Evolutionary conservation across 2,888 invertebrate genomes (phyloP).

Genomic region (Perizoma flavofasciatum): DNA sequence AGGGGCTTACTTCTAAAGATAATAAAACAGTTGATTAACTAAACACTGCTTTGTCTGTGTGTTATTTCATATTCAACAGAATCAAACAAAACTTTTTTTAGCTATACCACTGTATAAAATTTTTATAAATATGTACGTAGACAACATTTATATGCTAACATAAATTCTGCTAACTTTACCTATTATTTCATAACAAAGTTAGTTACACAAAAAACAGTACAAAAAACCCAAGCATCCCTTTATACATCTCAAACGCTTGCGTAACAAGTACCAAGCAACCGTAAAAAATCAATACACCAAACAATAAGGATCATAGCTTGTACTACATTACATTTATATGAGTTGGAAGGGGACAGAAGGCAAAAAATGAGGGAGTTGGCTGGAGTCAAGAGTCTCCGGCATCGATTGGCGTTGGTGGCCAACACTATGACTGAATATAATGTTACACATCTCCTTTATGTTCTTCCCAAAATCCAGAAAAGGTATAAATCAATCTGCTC

Average conservation of each 20-base stretch:
- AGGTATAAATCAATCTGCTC: constrained; percentile 48
- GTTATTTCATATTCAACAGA: too few species aligned
- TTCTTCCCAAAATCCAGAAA: constrained; percentile 38
- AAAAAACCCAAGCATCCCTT: constrained; percentile 37
- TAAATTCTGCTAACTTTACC: too few species aligned
- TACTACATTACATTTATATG: constrained; percentile 61
- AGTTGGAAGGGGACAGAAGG: constrained; percentile 67
- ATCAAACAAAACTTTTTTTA: too few species aligned
- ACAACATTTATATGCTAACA: too few species aligned
- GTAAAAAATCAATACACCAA: constrained; percentile 78
- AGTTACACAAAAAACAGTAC: constrained; percentile 3
- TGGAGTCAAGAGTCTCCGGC: constrained; percentile 78
- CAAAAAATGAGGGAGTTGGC: constrained; percentile 65
- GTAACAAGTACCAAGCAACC: constrained; percentile 52
- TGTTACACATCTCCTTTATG: constrained; percentile 34
- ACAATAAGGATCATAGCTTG: constrained; percentile 70
- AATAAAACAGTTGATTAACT: too few species aligned
- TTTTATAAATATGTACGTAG: too few species aligned
- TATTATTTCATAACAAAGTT: background rate
- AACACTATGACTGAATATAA: constrained; percentile 42
- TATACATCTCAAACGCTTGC: constrained; percentile 41
- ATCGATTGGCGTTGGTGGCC: constrained; percentile 70
- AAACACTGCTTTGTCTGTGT: too few species aligned
- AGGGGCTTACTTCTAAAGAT: too few species aligned
- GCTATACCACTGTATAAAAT: too few species aligned